Conservation (phyloP, 2,888 invertebrate genomes). For the Epirrhoe tristata region DNA sequence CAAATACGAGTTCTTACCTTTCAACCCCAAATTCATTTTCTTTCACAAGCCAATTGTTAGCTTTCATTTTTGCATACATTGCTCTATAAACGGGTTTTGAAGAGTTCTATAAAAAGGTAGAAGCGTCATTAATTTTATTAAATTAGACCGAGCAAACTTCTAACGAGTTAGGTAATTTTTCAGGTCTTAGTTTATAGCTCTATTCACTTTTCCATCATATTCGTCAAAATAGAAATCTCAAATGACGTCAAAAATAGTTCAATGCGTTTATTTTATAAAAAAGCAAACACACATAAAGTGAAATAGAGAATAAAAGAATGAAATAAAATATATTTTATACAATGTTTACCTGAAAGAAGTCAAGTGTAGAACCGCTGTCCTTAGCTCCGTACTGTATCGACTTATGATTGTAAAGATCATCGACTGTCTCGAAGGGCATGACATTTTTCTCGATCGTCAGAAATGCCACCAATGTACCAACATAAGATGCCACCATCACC, state of each 20-base stretch:
- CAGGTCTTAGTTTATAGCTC: no score
- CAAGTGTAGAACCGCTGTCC: slow-evolving; percentile 91
- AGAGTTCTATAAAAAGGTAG: slow-evolving; percentile 86
- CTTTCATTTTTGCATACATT: slow-evolving; percentile 91
- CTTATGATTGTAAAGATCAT: slow-evolving; percentile 92
- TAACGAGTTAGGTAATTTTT: neutral
- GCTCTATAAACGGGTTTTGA: slow-evolving; percentile 88
- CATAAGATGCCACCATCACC: slow-evolving; percentile 94
- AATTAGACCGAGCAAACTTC: neutral
- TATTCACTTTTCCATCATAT: no score
- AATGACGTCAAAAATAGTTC: no score
- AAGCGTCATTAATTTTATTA: neutral
- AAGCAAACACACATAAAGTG: no score
- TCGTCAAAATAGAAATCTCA: no score
- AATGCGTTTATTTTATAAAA: no score
- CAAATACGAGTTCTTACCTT: slow-evolving; percentile 58
- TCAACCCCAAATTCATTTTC: slow-evolving; percentile 88
- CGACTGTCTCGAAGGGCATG: slow-evolving; percentile 90
- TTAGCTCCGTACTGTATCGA: slow-evolving; percentile 95
- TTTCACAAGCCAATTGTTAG: slow-evolving; percentile 81
- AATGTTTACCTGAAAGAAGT: slow-evolving; percentile 91
- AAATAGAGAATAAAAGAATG: no score
- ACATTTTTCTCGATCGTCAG: slow-evolving; percentile 91
- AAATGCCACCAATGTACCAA: slow-evolving; percentile 96
- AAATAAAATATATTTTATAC: neutral